Conservation (phyloP, 2,888 invertebrate species). For the Notodonta dromedarius region DNA sequence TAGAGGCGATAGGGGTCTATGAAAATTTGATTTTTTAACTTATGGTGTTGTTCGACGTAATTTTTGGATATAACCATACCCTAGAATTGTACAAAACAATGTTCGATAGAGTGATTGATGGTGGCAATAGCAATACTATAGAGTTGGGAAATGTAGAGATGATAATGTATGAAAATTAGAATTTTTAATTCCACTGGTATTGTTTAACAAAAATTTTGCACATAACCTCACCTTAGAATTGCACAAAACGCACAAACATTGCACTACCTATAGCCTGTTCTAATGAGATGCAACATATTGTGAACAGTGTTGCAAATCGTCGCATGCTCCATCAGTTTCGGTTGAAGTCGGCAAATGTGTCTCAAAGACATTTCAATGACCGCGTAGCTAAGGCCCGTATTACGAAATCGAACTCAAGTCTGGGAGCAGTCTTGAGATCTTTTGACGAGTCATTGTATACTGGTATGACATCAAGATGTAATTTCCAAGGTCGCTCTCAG, state of each 20-base stretch:
- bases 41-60: too few relatives aligned
- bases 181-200: not conserved
- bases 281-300: not conserved
- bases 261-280: not conserved
- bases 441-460: too few relatives aligned
- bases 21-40: too few relatives aligned
- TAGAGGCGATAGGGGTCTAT: too few relatives aligned
- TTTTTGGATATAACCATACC: too few relatives aligned
- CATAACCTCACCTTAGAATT: not conserved
- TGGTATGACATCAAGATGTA: too few relatives aligned
- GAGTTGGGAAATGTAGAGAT: not conserved
- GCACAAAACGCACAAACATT: not conserved
- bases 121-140: not conserved
- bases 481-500: too few relatives aligned
- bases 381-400: too few relatives aligned
- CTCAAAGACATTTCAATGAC: not conserved
- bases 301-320: not conserved
- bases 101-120: too few relatives aligned
- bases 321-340: not conserved
- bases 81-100: too few relatives aligned
- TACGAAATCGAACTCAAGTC: too few relatives aligned
- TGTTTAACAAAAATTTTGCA: not conserved
- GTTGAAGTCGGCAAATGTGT: constrained; percentile 1
- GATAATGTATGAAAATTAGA: not conserved
- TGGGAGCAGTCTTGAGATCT: too few relatives aligned